These are phyloP conservation scores for Dasyornis broadbenti DNA, from an alignment of 2,113 vertebrate genomes.

Conservation along the genomic window DNA sequence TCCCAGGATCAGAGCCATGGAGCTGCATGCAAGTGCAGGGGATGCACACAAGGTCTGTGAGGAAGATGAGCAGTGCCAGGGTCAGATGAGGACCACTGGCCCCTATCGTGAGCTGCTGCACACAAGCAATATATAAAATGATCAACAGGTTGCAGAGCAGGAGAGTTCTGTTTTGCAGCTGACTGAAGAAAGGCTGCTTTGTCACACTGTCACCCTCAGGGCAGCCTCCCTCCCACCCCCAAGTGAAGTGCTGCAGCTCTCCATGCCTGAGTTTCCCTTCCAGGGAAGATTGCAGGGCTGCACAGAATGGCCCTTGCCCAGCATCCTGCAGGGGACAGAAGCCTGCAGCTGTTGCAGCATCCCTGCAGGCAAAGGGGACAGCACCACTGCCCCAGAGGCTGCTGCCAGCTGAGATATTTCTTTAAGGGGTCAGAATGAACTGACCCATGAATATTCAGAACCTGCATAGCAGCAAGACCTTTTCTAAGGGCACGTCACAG, in stretches of 20 bases:
- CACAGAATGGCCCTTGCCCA: not conserved
- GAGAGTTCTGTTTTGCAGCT: not conserved
- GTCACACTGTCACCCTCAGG: not conserved
- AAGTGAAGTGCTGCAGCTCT: not conserved
- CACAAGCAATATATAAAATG: not conserved
- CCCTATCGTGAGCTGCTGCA: not conserved
- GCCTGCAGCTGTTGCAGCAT: not conserved
- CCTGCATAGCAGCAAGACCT: not conserved
- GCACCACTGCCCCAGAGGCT: not conserved
- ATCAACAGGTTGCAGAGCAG: not conserved
- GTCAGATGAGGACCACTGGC: not conserved
- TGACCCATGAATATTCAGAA: not conserved
- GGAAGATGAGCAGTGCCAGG: not conserved
- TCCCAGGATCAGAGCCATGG: not conserved
- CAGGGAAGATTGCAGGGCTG: not conserved
- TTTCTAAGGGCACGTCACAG: not conserved
- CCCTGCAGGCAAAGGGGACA: not conserved
- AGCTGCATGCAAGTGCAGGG: not conserved
- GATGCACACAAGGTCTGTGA: fast-evolving
- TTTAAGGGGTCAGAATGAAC: not conserved
- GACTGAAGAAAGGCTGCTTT: not conserved
- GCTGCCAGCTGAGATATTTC: not conserved
- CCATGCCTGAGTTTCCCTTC: not conserved
- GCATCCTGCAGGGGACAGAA: not conserved
- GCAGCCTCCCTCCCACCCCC: not conserved